Conservation (phyloP, 2,888 invertebrate species). For the Epicampocera succincta region DNA sequence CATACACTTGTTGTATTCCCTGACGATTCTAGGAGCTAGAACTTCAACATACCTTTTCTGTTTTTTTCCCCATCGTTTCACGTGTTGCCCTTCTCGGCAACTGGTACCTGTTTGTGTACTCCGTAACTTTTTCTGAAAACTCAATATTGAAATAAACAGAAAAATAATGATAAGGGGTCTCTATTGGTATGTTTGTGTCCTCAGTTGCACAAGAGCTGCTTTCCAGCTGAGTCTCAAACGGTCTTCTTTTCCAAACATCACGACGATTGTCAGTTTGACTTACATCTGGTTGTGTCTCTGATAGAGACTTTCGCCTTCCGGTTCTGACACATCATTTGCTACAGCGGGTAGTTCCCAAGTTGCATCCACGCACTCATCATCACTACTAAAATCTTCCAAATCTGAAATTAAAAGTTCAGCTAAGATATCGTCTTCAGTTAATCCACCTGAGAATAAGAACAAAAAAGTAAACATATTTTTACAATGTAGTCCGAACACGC, state of each 20-base stretch:
- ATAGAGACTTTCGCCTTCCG: constrained; percentile 37
- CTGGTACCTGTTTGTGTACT: constrained; percentile 52
- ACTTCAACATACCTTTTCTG: constrained; percentile 51
- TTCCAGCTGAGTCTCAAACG: constrained; percentile 56
- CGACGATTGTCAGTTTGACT: constrained; percentile 47
- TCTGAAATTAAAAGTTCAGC: constrained; percentile 50
- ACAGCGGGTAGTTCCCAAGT: constrained; percentile 45
- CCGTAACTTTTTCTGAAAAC: constrained; percentile 52
- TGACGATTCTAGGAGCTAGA: constrained; percentile 50
- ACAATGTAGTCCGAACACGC: constrained; percentile 52
- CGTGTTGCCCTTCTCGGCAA: constrained; percentile 48
- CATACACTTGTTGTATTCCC: constrained; percentile 56
- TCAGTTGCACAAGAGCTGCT: constrained; percentile 26
- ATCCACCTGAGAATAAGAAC: constrained; percentile 39
- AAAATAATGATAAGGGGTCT: constrained; percentile 48
- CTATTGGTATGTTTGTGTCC: constrained; percentile 40
- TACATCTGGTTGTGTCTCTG: constrained; percentile 37
- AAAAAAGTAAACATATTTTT: constrained; percentile 52
- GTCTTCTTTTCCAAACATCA: constrained; percentile 57
- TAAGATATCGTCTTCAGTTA: constrained; percentile 54
- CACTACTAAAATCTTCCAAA: constrained; percentile 59
- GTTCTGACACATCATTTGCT: constrained; percentile 15
- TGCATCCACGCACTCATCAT: constrained; percentile 50
- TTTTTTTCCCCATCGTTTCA: constrained; percentile 42
- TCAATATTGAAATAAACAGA: constrained; percentile 49